Evolutionary conservation across 2,113 vertebrate species (phyloP), one percentile per base, ranked within the genome.

Genomic region (Megaceryle maxima): DNA sequence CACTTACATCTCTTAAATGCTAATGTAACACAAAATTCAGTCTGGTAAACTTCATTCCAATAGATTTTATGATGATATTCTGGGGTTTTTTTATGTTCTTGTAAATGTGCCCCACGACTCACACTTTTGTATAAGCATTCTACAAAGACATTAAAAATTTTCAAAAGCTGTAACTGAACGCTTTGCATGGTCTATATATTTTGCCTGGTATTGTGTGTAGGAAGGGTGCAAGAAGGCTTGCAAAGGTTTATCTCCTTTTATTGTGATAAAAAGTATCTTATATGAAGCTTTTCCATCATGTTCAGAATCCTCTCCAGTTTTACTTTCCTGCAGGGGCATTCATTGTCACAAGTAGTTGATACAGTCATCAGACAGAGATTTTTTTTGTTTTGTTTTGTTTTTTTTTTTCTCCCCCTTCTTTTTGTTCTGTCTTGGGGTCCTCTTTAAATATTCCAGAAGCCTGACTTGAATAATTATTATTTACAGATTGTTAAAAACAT

Each of bases 41-140:
- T 19, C 53, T 64, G 9, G 1, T 55, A 60, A 85, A 44, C 5
- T 43, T 60, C 1, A 0, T 63, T 48, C 18, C 11, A 13, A 37
- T 70, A n/a, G 16, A 56, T 80, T 86, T 82, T 83, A 41, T 46
- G 5, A 33, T 62, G 4, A 28, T 28, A 55, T 10, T 39, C 4
- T 60, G 37, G 37, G 37, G 0, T 8, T 21, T 2, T 37, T 68
- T 19, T 51, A 20, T 55, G n/a, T 63, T 84, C 53, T 70, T 74
- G 25, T 48, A 74, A 83, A 81, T 53, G 17, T 0, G 2, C 10
- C 15, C 22, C 1, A 2, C 5, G 0, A 0, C 29, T 82, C 15
- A 39, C 26, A 44, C 5, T 5, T 76, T 83, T 76, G 21, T 39
- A 68, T 72, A 75, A 60, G 1, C 39, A 16, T 76, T 72, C 17